These are phyloP conservation scores for Phasia obesa DNA, from an alignment of 2,888 invertebrate genomes.

Conservation along the genomic window DNA sequence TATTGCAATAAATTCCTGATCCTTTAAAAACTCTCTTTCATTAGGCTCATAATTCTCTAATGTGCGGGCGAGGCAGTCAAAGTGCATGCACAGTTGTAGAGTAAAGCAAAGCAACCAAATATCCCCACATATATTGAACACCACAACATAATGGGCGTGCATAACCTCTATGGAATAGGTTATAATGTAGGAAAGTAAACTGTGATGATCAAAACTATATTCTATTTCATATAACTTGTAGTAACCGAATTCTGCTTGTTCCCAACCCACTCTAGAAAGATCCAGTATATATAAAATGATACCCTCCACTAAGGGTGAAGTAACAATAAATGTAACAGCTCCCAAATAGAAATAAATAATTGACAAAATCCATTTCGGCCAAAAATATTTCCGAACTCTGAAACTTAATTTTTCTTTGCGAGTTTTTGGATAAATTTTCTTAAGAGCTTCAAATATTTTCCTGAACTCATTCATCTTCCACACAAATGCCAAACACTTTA, in stretches of 20 bases:
- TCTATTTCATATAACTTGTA: slow-evolving; percentile 64
- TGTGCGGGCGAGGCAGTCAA: slow-evolving; percentile 73
- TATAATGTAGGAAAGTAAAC: slow-evolving; percentile 39
- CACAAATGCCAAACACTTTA: slow-evolving; percentile 37
- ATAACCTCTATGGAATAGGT: slow-evolving; percentile 71
- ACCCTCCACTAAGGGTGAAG: slow-evolving; percentile 57
- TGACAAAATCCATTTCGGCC: slow-evolving; percentile 48
- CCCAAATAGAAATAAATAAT: slow-evolving; percentile 62
- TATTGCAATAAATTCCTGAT: slow-evolving; percentile 70
- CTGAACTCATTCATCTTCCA: slow-evolving; percentile 8
- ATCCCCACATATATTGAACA: slow-evolving; percentile 67
- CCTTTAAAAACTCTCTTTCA: slow-evolving; percentile 53
- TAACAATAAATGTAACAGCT: slow-evolving; percentile 44
- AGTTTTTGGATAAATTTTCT: slow-evolving; percentile 63
- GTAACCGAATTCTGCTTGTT: slow-evolving; percentile 57
- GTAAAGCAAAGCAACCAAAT: slow-evolving; percentile 74
- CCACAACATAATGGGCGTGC: slow-evolving; percentile 65
- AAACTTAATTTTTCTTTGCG: slow-evolving; percentile 42
- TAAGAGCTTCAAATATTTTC: slow-evolving; percentile 19
- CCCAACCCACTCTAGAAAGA: slow-evolving; percentile 33
- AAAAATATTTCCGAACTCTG: slow-evolving; percentile 58
- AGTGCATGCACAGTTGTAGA: slow-evolving; percentile 77
- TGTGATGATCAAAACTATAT: slow-evolving; percentile 64
- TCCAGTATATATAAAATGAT: slow-evolving; percentile 46
- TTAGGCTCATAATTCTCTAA: slow-evolving; percentile 73